Evolutionary conservation across 2,888 invertebrate species (phyloP), one percentile per base, ranked within the genome.

Genomic region (Agrilus mali): DNA sequence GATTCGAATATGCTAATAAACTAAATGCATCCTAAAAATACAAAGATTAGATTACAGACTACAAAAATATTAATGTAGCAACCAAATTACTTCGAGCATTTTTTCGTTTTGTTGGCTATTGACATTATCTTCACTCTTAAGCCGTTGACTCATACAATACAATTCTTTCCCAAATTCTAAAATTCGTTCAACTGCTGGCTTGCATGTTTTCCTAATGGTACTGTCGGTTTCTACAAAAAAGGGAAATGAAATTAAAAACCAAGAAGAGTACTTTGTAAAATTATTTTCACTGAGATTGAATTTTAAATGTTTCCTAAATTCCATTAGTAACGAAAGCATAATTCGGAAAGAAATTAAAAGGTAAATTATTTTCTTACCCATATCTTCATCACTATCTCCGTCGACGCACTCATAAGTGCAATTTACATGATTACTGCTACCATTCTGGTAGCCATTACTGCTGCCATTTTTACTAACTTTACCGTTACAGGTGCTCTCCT

Each of bases 1-100:
- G 97, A 73, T 97, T 95, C 56, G 92, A 86, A 71, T 97, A 97
- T 39, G 96, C 96, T 63, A 97, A 74, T 63, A 97, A 77, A 72
- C 95, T 95, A 75, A 96, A 97, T 62, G 96, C 96, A 70, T 96
- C 90, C 86, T 94, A 72, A 60, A 52, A 44, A 47, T 33, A 40
- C 33, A 33, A 38, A 36, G 15, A 33, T 20, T 36, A 36, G 20
- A 13, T 36, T n/a, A 33, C n/a, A 38, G 36, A 5, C 5, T 15
- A 27, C 36, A n/a, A 13, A 44, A 42, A 22, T 40, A 13, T 45
- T 12, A 33, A 15, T 37, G 15, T 38, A 33, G 12, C 33, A 34
- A 20, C 8, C 6, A 33, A 54, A 65, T 64, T 59, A 88, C 89
- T 78, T 88, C 87, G 46, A 96, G 74, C 85, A 94, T 90, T 70